A percentile compares a stretch with the other conserved stretches of the same genome.
phyloP scores from a whole-genome alignment of 2,888 invertebrate genomes.

The Ornithoptera alexandrae region DNA sequence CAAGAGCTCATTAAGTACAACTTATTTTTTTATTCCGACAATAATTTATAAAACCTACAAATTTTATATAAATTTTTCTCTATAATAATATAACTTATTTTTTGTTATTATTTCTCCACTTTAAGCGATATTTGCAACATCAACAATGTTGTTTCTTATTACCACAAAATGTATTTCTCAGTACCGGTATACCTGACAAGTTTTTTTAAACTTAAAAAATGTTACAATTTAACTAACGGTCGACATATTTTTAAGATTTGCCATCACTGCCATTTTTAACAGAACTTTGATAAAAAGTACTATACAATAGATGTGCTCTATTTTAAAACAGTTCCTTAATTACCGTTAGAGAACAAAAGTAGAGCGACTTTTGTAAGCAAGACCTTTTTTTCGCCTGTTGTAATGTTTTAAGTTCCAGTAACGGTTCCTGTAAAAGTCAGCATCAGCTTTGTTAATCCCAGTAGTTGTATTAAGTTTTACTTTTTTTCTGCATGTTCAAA shows the following conservation, averaged over 20 bases:
- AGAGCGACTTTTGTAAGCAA: constrained; percentile 42
- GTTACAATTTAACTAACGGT: constrained; percentile 62
- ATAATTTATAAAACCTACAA: background rate
- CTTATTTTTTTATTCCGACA: too few species aligned
- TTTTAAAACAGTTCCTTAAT: constrained; percentile 57
- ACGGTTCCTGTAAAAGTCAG: background rate
- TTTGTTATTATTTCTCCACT: background rate
- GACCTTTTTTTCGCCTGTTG: constrained; percentile 40
- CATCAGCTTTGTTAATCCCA: background rate
- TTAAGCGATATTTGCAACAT: background rate
- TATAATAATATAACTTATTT: background rate
- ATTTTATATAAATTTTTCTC: background rate
- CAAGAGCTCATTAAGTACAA: too few species aligned
- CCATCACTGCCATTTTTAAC: constrained; percentile 27
- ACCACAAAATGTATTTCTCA: constrained; percentile 29
- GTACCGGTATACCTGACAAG: constrained; percentile 30
- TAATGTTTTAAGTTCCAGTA: constrained; percentile 3
- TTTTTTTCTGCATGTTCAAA: background rate
- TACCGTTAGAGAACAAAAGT: constrained; percentile 42
- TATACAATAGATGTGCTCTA: constrained; percentile 56
- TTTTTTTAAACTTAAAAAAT: constrained; percentile 40
- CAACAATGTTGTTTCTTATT: background rate
- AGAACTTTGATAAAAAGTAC: constrained; percentile 36
- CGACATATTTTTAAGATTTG: constrained; percentile 43
- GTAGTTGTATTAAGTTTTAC: background rate